Evolutionary conservation across 2,113 vertebrate species (phyloP), one percentile per base, ranked within the genome.

Genomic region (Heterochromis multidens): DNA sequence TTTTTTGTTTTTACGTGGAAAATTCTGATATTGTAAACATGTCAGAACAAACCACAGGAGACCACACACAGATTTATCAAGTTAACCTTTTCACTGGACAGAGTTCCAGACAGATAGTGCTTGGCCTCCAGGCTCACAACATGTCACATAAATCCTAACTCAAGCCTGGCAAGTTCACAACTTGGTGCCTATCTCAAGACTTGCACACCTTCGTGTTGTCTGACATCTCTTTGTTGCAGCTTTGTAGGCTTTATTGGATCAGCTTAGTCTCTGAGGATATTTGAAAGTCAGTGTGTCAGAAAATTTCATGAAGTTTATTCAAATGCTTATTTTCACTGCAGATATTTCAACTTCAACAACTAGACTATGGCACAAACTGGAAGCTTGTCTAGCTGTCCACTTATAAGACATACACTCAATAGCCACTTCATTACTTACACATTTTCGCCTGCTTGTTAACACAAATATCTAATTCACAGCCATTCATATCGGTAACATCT

Each of bases 21-120:
- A 52, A 77, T n/a, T 78, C 17, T 72, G 43, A 52, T 52, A 72
- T 52, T 52, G 11, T 67, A 80, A 89, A 91, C 85, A 79, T 43
- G 17, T 54, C 17, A 46, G 19, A 21, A 6, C 21, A 54, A 79
- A 76, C 37, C 40, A 19, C 23, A 11, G 29, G 14, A 46, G 14
- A 37, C 35, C n/a, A 43, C 31, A 61, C 8, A 31, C 56, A 35
- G 12, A 85, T 81, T 67, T 61, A 59, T 85, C 60, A 87, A 43
- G 25, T 14, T 80, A 77, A 82, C 25, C 31, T 80, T 72, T 84
- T 62, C 27, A 70, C n/a, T 43, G n/a, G 54, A 5, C 14, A 27
- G 31, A 67, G 17, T 65, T 49, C 25, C 21, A 79, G 19, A 13
- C 23, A 19, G 8, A 63, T 3, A 10, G 10, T 58, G 33, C 10